Evolutionary conservation across 2,797 vertebrate species (phyloP).

Genomic region (Manis javanica): DNA sequence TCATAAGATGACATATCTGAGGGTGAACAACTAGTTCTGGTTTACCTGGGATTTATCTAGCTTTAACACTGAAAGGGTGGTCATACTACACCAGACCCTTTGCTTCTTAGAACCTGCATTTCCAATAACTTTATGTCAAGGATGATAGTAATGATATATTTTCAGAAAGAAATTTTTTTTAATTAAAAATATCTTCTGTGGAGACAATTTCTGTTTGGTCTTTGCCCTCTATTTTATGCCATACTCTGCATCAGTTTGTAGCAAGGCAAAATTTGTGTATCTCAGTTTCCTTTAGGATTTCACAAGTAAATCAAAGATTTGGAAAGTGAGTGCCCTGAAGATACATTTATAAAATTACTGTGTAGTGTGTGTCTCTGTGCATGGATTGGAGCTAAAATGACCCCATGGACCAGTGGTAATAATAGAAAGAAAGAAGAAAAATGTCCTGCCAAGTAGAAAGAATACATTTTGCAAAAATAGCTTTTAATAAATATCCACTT

Average conservation of each 20-base stretch:
- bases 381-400: background rate
- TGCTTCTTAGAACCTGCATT: fast-evolving
- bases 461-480: constrained; percentile 75
- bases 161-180: background rate
- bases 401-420: background rate
- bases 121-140: background rate
- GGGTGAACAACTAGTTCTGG: background rate
- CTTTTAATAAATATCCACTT: constrained; percentile 70
- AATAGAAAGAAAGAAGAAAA: constrained; percentile 38
- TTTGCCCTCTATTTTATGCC: background rate
- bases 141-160: background rate
- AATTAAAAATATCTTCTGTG: constrained; percentile 21
- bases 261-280: background rate
- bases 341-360: constrained; percentile 64
- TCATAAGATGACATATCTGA: background rate
- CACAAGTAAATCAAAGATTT: constrained; percentile 61
- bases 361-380: constrained; percentile 27
- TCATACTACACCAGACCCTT: background rate
- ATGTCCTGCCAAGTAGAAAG: constrained; percentile 49
- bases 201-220: background rate
- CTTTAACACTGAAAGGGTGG: background rate
- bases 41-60: background rate
- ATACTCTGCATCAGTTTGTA: background rate
- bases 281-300: constrained; percentile 63
- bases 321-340: constrained; percentile 60